These are phyloP conservation scores for Copsychus sechellarum DNA, from an alignment of 2,113 vertebrate species.

Conservation along the genomic window DNA sequence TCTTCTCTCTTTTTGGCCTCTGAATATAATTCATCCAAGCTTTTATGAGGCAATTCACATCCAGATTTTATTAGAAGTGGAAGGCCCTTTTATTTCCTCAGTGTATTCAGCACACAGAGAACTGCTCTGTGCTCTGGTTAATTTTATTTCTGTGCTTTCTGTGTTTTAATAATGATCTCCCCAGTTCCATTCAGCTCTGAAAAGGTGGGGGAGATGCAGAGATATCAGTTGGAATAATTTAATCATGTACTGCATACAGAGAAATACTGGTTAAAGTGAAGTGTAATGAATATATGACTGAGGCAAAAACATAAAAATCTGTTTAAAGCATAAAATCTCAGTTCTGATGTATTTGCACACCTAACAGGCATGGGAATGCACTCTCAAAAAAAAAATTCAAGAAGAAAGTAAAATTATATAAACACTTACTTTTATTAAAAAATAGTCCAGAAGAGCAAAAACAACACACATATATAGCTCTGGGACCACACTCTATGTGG, in stretches of 20 bases:
- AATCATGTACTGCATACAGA: not conserved
- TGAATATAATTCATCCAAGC: not conserved
- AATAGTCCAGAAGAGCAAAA: not conserved
- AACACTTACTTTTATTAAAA: not conserved
- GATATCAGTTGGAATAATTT: not conserved
- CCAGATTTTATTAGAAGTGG: conserved; percentile 24
- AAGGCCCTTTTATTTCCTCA: conserved; percentile 37
- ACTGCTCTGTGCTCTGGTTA: not conserved
- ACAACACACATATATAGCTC: not conserved
- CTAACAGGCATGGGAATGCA: not conserved
- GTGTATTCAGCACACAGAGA: not conserved
- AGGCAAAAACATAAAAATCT: not conserved
- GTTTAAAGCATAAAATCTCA: not conserved
- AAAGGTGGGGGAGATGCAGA: not conserved
- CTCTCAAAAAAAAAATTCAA: not conserved
- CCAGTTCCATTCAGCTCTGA: not conserved
- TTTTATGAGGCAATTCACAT: conserved; percentile 16
- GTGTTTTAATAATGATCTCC: conserved; percentile 21
- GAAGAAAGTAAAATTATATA: not conserved
- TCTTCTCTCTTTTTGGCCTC: not conserved
- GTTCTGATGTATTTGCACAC: not conserved
- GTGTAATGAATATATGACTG: not conserved
- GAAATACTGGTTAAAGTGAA: not conserved
- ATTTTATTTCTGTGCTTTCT: conserved; percentile 26
- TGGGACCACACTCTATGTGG: not conserved